Evolutionary conservation across 2,113 vertebrate genomes (phyloP).

Genomic region (Pongo pygmaeus): DNA sequence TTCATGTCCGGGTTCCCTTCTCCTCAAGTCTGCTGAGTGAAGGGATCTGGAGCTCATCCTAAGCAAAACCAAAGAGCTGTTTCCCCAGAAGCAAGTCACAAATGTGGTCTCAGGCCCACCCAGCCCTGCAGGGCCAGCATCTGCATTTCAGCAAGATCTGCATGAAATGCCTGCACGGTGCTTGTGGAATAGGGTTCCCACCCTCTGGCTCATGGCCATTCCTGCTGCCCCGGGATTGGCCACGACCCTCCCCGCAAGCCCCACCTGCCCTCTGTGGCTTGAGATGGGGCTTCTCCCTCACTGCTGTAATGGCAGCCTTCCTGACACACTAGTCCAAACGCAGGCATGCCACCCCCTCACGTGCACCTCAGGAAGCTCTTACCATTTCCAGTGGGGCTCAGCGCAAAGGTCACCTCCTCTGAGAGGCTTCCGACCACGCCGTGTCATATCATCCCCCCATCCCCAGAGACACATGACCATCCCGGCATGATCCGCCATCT

Average conservation of each 20-base stretch:
- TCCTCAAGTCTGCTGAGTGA: neutral
- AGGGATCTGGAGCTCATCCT: neutral
- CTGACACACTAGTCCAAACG: rapidly evolving
- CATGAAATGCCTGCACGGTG: neutral
- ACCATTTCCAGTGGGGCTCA: neutral
- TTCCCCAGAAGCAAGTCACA: neutral
- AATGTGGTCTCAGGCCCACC: neutral
- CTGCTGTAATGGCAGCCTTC: rapidly evolving
- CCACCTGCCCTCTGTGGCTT: neutral
- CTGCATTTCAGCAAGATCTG: neutral
- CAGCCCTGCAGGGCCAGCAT: too few relatives aligned
- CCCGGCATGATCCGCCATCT: rapidly evolving
- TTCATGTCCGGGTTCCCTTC: rapidly evolving
- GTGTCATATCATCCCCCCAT: rapidly evolving
- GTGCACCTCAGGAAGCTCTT: too few relatives aligned
- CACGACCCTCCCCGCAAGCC: rapidly evolving
- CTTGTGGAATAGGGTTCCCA: rapidly evolving
- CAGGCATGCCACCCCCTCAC: too few relatives aligned
- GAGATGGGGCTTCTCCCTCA: neutral
- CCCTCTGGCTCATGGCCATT: neutral
- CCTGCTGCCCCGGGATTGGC: neutral
- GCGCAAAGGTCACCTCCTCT: neutral
- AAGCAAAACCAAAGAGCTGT: rapidly evolving
- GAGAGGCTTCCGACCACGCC: neutral
- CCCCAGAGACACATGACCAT: neutral